A percentile compares a stretch with the other conserved stretches of the same genome.
These are phyloP conservation scores for Palythoa grandis DNA, from an alignment of 92 coral and sea anemone species.

Conservation along the genomic window DNA sequence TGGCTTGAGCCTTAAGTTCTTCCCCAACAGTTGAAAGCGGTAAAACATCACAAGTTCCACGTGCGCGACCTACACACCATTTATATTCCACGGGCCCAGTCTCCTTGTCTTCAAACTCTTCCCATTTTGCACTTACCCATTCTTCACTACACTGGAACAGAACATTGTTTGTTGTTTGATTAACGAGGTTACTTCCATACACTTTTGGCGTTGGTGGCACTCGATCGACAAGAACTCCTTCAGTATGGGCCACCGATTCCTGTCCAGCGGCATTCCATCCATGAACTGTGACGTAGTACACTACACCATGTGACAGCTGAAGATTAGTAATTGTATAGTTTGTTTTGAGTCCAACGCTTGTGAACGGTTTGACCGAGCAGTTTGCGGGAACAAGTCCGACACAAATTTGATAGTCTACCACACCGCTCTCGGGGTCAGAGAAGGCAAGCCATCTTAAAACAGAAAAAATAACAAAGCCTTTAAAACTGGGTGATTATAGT, in stretches of 20 bases:
- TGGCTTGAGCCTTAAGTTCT: slow-evolving; percentile 58
- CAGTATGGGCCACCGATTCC: slow-evolving; percentile 56
- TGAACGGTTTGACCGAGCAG: slow-evolving; percentile 58
- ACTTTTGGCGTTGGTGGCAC: slow-evolving; percentile 72
- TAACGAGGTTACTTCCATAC: slow-evolving; percentile 28
- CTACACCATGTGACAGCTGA: slow-evolving; percentile 58
- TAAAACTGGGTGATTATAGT: too few relatives aligned
- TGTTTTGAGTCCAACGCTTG: slow-evolving; percentile 58
- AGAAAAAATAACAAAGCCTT: background rate
- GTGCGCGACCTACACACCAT: slow-evolving; percentile 88
- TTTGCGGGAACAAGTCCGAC: slow-evolving; percentile 56
- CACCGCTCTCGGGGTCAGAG: slow-evolving; percentile 78
- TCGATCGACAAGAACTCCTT: slow-evolving; percentile 67
- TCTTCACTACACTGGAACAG: slow-evolving; percentile 76
- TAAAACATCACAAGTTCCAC: slow-evolving; percentile 73
- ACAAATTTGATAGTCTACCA: slow-evolving; percentile 72
- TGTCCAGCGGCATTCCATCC: slow-evolving; percentile 81
- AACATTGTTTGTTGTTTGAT: slow-evolving; percentile 40
- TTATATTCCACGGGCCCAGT: slow-evolving; percentile 67
- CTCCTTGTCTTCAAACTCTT: slow-evolving; percentile 84
- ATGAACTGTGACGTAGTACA: slow-evolving; percentile 68
- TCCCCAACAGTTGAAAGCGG: slow-evolving; percentile 51
- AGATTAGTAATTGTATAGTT: slow-evolving; percentile 56
- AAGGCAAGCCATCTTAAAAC: slow-evolving; percentile 78
- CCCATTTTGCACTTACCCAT: slow-evolving; percentile 76